These are phyloP conservation scores for Tipula unca DNA, from an alignment of 2,888 invertebrate species.

Conservation along the genomic window DNA sequence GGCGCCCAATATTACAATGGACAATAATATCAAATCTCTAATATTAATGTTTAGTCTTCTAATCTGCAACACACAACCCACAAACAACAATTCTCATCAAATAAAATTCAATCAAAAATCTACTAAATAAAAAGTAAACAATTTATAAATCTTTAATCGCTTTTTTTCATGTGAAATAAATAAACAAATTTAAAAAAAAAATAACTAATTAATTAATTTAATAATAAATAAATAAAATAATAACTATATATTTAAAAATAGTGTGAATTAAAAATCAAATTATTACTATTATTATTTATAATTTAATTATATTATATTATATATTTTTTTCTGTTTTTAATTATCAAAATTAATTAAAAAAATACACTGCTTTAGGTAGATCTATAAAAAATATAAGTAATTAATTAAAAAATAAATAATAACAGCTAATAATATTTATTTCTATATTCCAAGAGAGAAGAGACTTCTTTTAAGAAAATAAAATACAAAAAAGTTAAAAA, in stretches of 20 bases:
- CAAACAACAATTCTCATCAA: neutral
- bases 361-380: slow-evolving; percentile 4
- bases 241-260: neutral
- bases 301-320: neutral
- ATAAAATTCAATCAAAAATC: neutral
- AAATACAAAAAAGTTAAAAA: neutral
- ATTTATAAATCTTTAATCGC: slow-evolving; percentile 1
- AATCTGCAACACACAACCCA: neutral
- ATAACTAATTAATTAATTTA: slow-evolving; percentile 8
- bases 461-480: slow-evolving; percentile 23
- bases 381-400: neutral
- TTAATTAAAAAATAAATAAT: slow-evolving; percentile 4
- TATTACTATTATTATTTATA: slow-evolving; percentile 10
- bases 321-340: neutral
- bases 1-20: slow-evolving; percentile 52
- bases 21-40: slow-evolving; percentile 34
- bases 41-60: slow-evolving; percentile 1
- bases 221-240: slow-evolving; percentile 1
- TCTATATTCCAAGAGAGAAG: slow-evolving; percentile 24
- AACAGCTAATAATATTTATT: slow-evolving; percentile 18
- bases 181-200: neutral
- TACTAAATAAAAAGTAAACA: neutral
- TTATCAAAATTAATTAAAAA: neutral
- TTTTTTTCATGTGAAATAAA: slow-evolving; percentile 8
- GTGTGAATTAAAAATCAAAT: slow-evolving; percentile 1